phyloP scores from a whole-genome alignment of 2,797 vertebrate species.

The Pterois miles region DNA sequence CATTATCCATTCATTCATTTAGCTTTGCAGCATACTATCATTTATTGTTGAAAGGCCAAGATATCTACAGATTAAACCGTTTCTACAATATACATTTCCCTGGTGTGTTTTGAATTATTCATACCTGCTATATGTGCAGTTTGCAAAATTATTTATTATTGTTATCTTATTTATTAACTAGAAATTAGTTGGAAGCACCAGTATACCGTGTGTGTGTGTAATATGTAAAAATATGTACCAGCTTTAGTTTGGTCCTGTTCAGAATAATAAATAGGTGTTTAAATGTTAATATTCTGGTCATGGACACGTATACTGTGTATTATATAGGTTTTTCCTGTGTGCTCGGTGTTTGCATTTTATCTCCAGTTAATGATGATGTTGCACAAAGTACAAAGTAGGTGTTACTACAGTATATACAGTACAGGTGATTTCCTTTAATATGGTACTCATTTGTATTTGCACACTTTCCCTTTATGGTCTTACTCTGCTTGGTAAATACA shows the following conservation, averaged over 20 bases:
- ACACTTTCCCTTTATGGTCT: conserved; percentile 27
- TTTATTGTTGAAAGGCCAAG: not conserved
- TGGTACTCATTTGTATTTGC: not conserved
- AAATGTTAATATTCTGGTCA: not conserved
- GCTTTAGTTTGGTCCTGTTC: not conserved
- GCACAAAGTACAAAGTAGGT: not conserved
- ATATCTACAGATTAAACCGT: not conserved
- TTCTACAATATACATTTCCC: not conserved
- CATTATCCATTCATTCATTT: not conserved
- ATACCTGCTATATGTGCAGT: not conserved
- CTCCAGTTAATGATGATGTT: not conserved
- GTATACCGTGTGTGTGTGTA: not conserved
- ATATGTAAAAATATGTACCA: not conserved
- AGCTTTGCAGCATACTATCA: not conserved
- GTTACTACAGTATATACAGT: not conserved
- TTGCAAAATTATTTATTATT: too few relatives aligned
- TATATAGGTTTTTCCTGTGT: not conserved
- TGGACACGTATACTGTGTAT: not conserved
- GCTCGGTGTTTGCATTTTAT: conserved; percentile 8
- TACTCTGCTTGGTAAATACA: not conserved
- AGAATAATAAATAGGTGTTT: not conserved
- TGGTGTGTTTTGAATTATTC: not conserved
- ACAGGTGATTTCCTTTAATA: not conserved
- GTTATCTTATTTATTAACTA: too few relatives aligned
- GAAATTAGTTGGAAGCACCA: too few relatives aligned